A percentile compares a stretch with the other conserved stretches of the same genome.
phyloP scores from a whole-genome alignment of 2,888 invertebrate genomes.

The Ormyrus thymus region DNA sequence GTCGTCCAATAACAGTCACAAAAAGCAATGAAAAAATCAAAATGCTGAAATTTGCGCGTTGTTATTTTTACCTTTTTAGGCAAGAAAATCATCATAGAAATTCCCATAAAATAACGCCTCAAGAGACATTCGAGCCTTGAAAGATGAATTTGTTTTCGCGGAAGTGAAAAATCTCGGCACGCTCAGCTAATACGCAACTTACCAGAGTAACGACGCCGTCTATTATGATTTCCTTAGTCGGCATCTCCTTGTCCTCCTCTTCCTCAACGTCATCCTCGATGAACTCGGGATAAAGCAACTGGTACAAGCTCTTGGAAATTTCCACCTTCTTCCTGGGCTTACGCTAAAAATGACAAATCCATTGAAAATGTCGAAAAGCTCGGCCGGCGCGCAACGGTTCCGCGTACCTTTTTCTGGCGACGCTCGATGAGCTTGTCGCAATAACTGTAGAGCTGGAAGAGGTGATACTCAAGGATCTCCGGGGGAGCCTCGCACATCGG shows the following conservation, averaged over 20 bases:
- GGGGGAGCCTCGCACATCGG: slow-evolving; percentile 81
- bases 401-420: slow-evolving; percentile 62
- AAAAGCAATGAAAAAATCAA: too few species aligned
- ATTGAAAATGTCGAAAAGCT: neutral
- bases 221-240: slow-evolving; percentile 60
- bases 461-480: slow-evolving; percentile 81
- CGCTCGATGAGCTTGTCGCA: slow-evolving; percentile 65
- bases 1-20: too few species aligned
- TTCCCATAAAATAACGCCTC: too few species aligned
- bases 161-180: too few species aligned
- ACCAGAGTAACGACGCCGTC: slow-evolving; percentile 52
- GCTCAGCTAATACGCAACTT: too few species aligned
- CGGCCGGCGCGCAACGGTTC: neutral
- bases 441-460: slow-evolving; percentile 76
- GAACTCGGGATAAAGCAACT: slow-evolving; percentile 61
- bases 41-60: too few species aligned
- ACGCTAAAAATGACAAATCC: slow-evolving; percentile 51
- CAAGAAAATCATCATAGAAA: too few species aligned
- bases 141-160: too few species aligned
- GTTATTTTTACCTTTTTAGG: too few species aligned
- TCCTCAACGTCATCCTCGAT: slow-evolving; percentile 56
- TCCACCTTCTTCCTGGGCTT: slow-evolving; percentile 59
- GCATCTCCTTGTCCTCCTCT: slow-evolving; percentile 61
- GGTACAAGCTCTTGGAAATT: slow-evolving; percentile 61
- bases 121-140: too few species aligned